These are phyloP conservation scores for Globodera ellingtonae DNA, from an alignment of 1,140 invertebrate species.

Conservation along the genomic window DNA sequence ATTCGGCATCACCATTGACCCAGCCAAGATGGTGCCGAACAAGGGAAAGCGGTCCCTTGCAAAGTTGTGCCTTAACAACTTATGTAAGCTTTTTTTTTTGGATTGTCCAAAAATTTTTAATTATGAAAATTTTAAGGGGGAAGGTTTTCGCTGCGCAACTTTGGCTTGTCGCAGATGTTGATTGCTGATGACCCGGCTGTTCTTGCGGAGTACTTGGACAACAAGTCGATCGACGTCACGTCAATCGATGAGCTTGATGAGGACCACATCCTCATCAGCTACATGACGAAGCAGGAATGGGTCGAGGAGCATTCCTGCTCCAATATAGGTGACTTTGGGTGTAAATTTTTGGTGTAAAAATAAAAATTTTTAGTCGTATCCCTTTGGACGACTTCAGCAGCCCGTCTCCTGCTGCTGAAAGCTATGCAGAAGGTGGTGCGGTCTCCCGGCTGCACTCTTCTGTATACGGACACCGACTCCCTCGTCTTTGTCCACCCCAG, in stretches of 20 bases:
- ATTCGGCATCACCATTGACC: too few relatives aligned
- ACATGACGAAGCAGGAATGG: background rate
- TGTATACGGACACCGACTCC: constrained; percentile 1
- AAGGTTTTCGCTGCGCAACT: background rate
- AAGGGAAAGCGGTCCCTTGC: constrained; percentile 2
- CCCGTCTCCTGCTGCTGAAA: background rate
- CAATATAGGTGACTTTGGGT: background rate
- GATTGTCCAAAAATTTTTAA: background rate
- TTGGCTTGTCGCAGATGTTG: too few relatives aligned
- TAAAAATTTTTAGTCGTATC: background rate
- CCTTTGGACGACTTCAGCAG: constrained; percentile 13
- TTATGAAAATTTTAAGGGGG: constrained; percentile 12
- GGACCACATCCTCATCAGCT: background rate
- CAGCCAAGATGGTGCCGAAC: background rate
- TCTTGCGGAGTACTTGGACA: background rate
- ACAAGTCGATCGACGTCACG: background rate
- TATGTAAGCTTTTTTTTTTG: background rate
- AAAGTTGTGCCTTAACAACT: constrained; percentile 1
- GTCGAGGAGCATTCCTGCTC: background rate
- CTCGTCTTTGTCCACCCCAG: too few relatives aligned
- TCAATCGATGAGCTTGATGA: background rate
- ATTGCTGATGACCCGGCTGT: too few relatives aligned
- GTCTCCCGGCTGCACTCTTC: constrained; percentile 2
- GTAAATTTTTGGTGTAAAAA: too few relatives aligned
- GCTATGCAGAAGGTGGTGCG: constrained; percentile 13